Evolutionary conservation across 2,113 vertebrate genomes (phyloP).

Genomic region (Sphyrna mokarran): DNA sequence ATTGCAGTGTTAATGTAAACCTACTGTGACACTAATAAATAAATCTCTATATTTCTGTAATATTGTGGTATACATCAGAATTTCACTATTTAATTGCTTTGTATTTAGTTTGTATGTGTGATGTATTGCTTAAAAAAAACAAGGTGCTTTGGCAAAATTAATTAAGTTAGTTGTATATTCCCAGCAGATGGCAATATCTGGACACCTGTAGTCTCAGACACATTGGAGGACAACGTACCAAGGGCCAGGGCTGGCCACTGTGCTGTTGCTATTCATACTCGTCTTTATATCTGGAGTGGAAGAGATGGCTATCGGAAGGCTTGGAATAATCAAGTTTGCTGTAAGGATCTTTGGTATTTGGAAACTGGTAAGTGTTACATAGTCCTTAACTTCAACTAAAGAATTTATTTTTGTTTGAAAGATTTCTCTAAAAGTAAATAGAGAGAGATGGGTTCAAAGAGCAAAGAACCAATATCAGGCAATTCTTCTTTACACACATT

Average conservation of each 20-base stretch:
- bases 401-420: neutral
- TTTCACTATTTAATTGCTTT: slow-evolving; percentile 4
- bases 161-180: slow-evolving; percentile 40
- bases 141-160: neutral
- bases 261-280: slow-evolving; percentile 72
- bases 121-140: neutral
- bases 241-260: slow-evolving; percentile 88
- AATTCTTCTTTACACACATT: neutral
- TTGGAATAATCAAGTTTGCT: slow-evolving; percentile 94
- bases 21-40: no score
- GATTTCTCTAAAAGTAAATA: neutral
- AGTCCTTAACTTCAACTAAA: neutral
- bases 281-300: slow-evolving; percentile 94
- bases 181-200: slow-evolving; percentile 77
- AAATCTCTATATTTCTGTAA: neutral
- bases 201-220: slow-evolving; percentile 66
- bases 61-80: neutral
- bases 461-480: neutral
- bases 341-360: slow-evolving; percentile 96
- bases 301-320: slow-evolving; percentile 88
- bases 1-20: no score
- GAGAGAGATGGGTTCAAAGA: neutral
- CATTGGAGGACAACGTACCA: slow-evolving; percentile 72
- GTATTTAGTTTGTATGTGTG: neutral
- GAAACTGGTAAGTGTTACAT: slow-evolving; percentile 76